These are phyloP conservation scores for Prinia subflava DNA, from an alignment of 2,113 vertebrate genomes.

Conservation along the genomic window DNA sequence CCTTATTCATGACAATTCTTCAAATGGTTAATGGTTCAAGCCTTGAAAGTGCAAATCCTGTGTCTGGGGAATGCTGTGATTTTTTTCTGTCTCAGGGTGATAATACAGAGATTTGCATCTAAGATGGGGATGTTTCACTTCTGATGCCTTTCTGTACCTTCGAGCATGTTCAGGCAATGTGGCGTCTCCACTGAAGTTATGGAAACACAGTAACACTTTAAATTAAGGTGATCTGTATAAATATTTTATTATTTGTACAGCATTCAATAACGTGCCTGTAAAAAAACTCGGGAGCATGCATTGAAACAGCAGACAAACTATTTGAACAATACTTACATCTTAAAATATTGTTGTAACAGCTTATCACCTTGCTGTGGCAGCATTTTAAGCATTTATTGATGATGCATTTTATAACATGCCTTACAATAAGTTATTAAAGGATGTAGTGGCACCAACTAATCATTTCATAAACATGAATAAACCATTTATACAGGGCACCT, in stretches of 20 bases:
- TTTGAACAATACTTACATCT: constrained; percentile 51
- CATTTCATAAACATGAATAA: constrained; percentile 45
- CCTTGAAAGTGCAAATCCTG: not conserved
- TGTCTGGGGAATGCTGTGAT: not conserved
- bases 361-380: constrained; percentile 36
- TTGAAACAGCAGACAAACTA: not conserved
- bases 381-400: constrained; percentile 44
- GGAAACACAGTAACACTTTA: constrained; percentile 30
- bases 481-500: constrained; percentile 11
- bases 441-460: constrained; percentile 33
- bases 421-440: constrained; percentile 38
- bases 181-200: not conserved
- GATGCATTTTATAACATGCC: constrained; percentile 38
- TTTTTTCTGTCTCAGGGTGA: not conserved
- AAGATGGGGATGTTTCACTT: not conserved
- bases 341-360: constrained; percentile 50
- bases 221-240: constrained; percentile 51
- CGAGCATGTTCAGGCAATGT: not conserved
- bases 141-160: not conserved
- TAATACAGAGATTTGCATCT: not conserved
- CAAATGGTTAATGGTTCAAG: not conserved
- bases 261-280: constrained; percentile 19
- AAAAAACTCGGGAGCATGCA: not conserved
- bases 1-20: not conserved
- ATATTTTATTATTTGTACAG: constrained; percentile 52